phyloP scores from a whole-genome alignment of 2,888 invertebrate species.

The Hyalella azteca region DNA sequence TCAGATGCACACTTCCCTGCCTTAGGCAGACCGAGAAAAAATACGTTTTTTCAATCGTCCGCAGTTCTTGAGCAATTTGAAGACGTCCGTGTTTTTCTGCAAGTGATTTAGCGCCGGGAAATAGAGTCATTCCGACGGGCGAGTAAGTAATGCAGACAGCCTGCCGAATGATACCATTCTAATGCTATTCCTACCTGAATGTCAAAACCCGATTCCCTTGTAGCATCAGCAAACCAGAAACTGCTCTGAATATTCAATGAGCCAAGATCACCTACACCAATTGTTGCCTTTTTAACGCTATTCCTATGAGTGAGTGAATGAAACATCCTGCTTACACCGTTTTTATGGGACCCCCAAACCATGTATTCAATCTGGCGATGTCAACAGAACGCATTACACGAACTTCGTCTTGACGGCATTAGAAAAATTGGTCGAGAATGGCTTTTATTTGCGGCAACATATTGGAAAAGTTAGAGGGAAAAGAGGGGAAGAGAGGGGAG shows the following conservation, averaged over 20 bases:
- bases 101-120: neutral
- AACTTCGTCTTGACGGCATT: conserved; percentile 31
- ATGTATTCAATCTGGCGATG: conserved; percentile 23
- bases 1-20: too few relatives aligned
- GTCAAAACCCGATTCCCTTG: too few relatives aligned
- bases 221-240: too few relatives aligned
- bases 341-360: neutral
- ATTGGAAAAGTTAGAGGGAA: conserved; percentile 26
- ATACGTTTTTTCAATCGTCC: too few relatives aligned
- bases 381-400: conserved; percentile 28
- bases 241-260: neutral
- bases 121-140: conserved; percentile 1
- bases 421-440: conserved; percentile 31
- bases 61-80: conserved; percentile 18
- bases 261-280: neutral
- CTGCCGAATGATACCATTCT: neutral
- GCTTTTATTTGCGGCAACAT: conserved; percentile 32
- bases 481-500: conserved; percentile 12
- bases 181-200: conserved; percentile 2
- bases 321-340: neutral
- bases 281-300: neutral
- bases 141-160: neutral
- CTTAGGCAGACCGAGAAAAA: too few relatives aligned
- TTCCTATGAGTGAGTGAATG: neutral
- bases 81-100: conserved; percentile 19